Base-by-base conservation (phyloP, 2,888 invertebrate genomes). In the Danaus chrysippus region DNA sequence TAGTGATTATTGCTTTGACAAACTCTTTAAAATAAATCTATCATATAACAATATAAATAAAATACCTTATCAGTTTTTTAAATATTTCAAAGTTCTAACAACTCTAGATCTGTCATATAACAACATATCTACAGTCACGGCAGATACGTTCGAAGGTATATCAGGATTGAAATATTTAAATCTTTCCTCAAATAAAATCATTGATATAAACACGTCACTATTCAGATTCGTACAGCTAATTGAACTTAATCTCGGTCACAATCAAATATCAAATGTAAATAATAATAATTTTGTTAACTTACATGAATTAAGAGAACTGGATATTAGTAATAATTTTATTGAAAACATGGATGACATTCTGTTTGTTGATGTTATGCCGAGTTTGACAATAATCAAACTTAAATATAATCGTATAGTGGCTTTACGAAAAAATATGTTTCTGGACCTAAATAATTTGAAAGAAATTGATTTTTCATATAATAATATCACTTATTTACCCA, bases 21-120 rank as follows among this genome's bases (percentile, higher is more conserved):
- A 63, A 0, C 61, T 87, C n/a, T 70, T 64, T 42, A 73, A 61
- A 23, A 66, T 87, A 10, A 76, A 84, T 60, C 65, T 87, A 15
- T 81, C 86, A 0, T 69, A 82, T 59, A 87, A 87, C 66, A 68
- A 77, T 58, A 61, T 87, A 1, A 68, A 71, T 0, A 60, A 67
- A 34, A 66, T 86, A 43, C 71, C 77, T 3, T 79, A 81, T 12
- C 73, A 73, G 3, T 59, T 74, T 13, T 86, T 87, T 54, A 76
- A 78, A 52, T 62, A 61, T 49, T 75, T 82, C 3, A 63, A 67
- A 13, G 63, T 77, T 43, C 67, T 87, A 13, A 69, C 73, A 66
- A 70, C 52, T 42, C 71, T 87, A 65, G 82, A 86, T 69, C 63
- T 87, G 6, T 83, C 85, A 2, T 62, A 82, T 58, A 87, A 87